A percentile compares a stretch with the other conserved stretches of the same genome.
phyloP scores from a whole-genome alignment of 2,797 vertebrate species.

The Hyperoplus immaculatus region DNA sequence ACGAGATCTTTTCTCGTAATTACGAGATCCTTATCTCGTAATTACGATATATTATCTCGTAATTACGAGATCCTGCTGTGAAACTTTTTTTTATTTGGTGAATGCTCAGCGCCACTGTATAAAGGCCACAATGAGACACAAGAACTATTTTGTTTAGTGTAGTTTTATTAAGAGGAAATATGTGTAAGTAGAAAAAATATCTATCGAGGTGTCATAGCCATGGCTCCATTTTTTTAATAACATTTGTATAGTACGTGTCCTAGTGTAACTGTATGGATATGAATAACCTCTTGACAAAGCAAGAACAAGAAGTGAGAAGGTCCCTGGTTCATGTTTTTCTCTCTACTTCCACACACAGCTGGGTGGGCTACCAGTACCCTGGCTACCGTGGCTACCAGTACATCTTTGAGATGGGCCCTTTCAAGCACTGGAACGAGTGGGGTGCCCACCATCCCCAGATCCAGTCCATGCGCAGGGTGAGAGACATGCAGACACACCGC shows the following conservation, averaged over 20 bases:
- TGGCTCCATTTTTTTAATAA: neutral
- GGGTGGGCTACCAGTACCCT: conserved; percentile 91
- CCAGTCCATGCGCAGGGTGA: conserved; percentile 89
- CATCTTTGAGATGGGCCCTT: conserved; percentile 86
- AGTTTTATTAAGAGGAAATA: neutral
- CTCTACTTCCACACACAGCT: conserved; percentile 72
- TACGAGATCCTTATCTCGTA: no score
- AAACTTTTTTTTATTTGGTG: no score
- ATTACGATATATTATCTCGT: no score
- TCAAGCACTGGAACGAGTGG: conserved; percentile 91
- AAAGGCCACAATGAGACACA: neutral
- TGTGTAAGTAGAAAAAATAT: neutral
- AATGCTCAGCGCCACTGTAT: no score
- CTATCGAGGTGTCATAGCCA: no score
- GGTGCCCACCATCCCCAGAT: conserved; percentile 88
- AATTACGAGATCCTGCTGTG: no score
- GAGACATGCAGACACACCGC: conserved; percentile 89
- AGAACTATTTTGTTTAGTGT: neutral
- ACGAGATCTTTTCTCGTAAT: no score
- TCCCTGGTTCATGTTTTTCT: conserved; percentile 5
- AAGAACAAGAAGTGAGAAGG: no score
- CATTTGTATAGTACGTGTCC: neutral
- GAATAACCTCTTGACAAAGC: neutral
- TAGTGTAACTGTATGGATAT: neutral
- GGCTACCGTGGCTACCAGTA: conserved; percentile 91